Evolutionary conservation across 2,888 invertebrate species (phyloP), one percentile per base, ranked within the genome.

Genomic region (Drosophila percnosoma): DNA sequence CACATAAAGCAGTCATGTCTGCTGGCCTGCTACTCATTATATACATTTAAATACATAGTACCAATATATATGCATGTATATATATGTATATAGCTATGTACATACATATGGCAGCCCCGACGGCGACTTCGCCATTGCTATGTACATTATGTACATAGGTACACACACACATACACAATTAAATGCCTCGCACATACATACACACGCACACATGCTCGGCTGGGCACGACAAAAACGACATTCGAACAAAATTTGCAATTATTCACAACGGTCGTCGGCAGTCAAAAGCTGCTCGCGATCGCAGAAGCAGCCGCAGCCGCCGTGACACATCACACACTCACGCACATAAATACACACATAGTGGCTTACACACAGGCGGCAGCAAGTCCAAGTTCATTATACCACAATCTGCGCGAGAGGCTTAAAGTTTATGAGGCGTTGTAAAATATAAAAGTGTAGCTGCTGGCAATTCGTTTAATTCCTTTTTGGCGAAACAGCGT

Each of bases 181-280:
- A 63, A 66, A 83, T 64, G 49, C 74, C 52, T 67, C 60, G 54
- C 49, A 49, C 18, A 59, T 55, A 61, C 53, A 61, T 63, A 68
- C 49, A 59, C 31, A 74, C 54, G 51, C 55, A 55, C 71, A 73
- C 69, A 75, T 76, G 74, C 71, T 70, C 81, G 80, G 55, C 69
- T 80, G 72, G 71, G 79, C 79, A 74, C 80, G 80, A 83, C 75
- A 78, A 80, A 45, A 73, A 74, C 83, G 83, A 83, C 82, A 81
- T 83, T 86, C 79, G 81, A 73, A 74, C 87, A 83, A 90, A 79
- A 90, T 90, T 88, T 73, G 90, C 89, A 86, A 88, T 90, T 90
- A 89, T 88, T 89, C 90, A 87, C 87, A 82, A 86, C 86, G 75
- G 75, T 72, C 75, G 68, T 69, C 77, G 75, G 81, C 75, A 81